phyloP scores from a whole-genome alignment of 2,888 invertebrate species.

The Agrochola lychnidis region DNA sequence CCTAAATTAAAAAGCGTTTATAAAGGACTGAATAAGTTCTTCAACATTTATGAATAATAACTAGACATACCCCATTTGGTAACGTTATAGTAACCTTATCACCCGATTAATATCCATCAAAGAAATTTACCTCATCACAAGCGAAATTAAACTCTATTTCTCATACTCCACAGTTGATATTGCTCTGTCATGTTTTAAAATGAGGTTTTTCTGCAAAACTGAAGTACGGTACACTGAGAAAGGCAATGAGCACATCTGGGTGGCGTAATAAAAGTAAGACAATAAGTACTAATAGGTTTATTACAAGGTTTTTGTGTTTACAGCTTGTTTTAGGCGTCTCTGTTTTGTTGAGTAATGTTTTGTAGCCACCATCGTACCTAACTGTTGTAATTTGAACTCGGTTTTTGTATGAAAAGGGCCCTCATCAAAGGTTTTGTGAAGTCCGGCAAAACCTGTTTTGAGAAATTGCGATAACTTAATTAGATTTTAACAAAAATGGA shows the following conservation, averaged over 20 bases:
- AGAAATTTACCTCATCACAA: not conserved
- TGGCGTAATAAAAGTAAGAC: conserved; percentile 54
- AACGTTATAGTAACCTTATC: conserved; percentile 29
- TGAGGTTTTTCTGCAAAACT: conserved; percentile 25
- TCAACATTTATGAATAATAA: conserved; percentile 34
- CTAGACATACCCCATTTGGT: conserved; percentile 5
- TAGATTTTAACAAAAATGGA: conserved; percentile 17
- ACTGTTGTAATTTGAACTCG: conserved; percentile 23
- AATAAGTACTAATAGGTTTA: conserved; percentile 65
- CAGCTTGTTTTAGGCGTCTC: conserved; percentile 34
- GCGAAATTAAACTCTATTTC: conserved; percentile 1
- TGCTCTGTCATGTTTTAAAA: not conserved
- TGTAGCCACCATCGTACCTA: conserved; percentile 2
- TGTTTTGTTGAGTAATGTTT: conserved; percentile 40
- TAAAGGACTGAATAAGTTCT: not conserved
- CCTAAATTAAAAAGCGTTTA: not conserved
- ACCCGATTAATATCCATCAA: conserved; percentile 39
- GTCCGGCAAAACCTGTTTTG: not conserved
- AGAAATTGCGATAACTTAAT: conserved; percentile 6
- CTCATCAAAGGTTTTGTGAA: conserved; percentile 38
- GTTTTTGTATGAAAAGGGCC: conserved; percentile 30
- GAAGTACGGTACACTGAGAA: conserved; percentile 28
- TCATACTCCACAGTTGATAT: rapidly evolving
- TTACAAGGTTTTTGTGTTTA: conserved; percentile 51
- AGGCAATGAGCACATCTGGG: conserved; percentile 63